Percentiles rank a stretch among this genome's conserved stretches.
Evolutionary conservation across 2,797 vertebrate genomes (phyloP).

Genomic region (Masticophis lateralis): DNA sequence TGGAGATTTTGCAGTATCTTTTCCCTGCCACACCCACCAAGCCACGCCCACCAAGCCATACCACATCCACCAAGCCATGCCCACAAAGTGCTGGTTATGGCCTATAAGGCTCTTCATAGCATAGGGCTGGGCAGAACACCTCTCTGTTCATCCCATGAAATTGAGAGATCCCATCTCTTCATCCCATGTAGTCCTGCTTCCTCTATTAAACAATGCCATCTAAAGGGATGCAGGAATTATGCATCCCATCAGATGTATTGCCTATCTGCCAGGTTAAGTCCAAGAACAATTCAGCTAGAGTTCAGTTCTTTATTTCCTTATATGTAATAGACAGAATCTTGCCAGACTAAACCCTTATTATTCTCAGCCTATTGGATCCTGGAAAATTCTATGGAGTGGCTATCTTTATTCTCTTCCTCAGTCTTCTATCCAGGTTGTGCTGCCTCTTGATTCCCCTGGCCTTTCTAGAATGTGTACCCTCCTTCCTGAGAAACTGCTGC

Average conservation of each 20-base stretch:
- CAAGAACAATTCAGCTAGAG: background rate
- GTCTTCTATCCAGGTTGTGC: background rate
- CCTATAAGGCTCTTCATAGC: background rate
- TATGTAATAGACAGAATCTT: background rate
- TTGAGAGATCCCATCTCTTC: background rate
- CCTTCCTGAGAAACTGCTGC: background rate
- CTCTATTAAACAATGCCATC: background rate
- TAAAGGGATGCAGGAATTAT: background rate
- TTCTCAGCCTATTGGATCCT: background rate
- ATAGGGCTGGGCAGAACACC: background rate
- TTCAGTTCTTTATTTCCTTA: background rate
- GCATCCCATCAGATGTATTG: background rate
- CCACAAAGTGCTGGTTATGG: background rate
- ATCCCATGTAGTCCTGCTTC: background rate
- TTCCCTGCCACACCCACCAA: no score
- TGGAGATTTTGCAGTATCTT: no score
- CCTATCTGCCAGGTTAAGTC: background rate
- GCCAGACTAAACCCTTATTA: background rate
- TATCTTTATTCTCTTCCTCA: background rate
- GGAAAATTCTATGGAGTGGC: background rate
- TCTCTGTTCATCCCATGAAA: background rate
- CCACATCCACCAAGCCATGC: no score
- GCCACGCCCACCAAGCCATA: no score
- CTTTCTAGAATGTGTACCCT: background rate
- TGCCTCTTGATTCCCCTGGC: background rate